These are phyloP conservation scores for Schlechtendalia chinensis DNA, from an alignment of 1,140 invertebrate genomes.

Conservation along the genomic window DNA sequence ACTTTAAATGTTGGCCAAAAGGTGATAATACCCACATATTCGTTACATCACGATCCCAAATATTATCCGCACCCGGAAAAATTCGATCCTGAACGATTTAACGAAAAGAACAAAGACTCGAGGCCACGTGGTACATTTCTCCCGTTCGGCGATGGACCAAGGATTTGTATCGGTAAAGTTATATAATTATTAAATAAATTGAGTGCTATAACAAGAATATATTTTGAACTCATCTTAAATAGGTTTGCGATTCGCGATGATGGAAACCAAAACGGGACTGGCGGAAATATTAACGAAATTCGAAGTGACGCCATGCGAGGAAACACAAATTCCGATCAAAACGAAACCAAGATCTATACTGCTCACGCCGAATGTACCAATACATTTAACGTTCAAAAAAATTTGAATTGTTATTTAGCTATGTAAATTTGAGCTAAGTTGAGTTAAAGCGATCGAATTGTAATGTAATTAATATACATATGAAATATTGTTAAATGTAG, in stretches of 20 bases:
- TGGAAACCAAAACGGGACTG: conserved; percentile 61
- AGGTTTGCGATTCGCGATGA: conserved; percentile 58
- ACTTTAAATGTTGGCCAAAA: conserved; percentile 63
- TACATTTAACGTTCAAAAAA: conserved; percentile 42
- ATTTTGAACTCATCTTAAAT: neutral
- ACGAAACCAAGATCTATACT: conserved; percentile 40
- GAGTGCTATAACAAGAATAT: neutral
- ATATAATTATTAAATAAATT: neutral
- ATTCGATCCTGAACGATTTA: conserved; percentile 64
- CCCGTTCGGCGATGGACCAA: conserved; percentile 75
- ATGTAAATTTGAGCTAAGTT: too few species aligned
- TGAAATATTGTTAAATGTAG: too few species aligned
- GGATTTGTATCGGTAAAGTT: conserved; percentile 75
- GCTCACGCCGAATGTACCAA: conserved; percentile 49
- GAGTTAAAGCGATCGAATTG: too few species aligned
- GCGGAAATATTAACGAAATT: conserved; percentile 53
- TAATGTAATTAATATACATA: too few species aligned
- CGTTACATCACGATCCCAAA: conserved; percentile 61
- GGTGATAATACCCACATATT: conserved; percentile 63
- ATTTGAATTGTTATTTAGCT: too few species aligned
- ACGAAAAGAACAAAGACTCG: conserved; percentile 57
- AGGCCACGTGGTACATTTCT: conserved; percentile 61
- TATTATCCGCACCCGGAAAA: conserved; percentile 61
- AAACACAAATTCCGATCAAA: conserved; percentile 51
- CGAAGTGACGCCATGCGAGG: conserved; percentile 31